Conservation (phyloP, 1,140 invertebrate genomes). For the Halictus rubicundus region DNA sequence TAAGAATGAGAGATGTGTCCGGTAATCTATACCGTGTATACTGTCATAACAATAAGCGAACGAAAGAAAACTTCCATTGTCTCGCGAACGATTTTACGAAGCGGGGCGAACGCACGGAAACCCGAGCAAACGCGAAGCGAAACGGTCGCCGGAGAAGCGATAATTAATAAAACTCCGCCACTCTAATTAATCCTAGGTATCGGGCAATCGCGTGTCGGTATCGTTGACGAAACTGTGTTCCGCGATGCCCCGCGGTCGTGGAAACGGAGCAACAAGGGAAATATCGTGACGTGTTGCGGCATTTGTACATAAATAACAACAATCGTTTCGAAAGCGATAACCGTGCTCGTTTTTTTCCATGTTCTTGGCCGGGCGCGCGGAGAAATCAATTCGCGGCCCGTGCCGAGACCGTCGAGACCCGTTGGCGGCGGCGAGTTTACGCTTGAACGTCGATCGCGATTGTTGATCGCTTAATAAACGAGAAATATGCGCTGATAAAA, state of each 20-base stretch:
- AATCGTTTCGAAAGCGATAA: constrained; percentile 20
- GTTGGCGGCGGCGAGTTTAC: neutral
- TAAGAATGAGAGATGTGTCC: neutral
- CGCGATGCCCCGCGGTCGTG: neutral
- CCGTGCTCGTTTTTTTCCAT: neutral
- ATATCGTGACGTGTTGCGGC: neutral
- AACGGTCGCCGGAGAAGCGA: neutral
- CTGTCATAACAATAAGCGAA: neutral
- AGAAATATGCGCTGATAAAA: neutral
- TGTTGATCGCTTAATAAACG: neutral
- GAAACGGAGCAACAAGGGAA: neutral
- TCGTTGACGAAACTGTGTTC: neutral
- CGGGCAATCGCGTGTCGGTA: neutral
- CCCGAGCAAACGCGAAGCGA: neutral
- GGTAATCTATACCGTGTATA: neutral
- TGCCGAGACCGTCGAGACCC: neutral
- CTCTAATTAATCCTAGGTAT: constrained; percentile 20
- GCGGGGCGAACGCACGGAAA: no score
- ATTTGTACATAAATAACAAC: constrained; percentile 13
- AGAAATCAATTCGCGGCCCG: neutral
- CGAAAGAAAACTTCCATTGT: constrained; percentile 1
- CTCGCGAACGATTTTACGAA: neutral
- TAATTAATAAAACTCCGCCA: neutral
- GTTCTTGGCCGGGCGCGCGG: no score
- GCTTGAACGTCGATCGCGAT: neutral